phyloP scores from a whole-genome alignment of 2,888 invertebrate genomes.

The Drosophila fulvimacula region DNA sequence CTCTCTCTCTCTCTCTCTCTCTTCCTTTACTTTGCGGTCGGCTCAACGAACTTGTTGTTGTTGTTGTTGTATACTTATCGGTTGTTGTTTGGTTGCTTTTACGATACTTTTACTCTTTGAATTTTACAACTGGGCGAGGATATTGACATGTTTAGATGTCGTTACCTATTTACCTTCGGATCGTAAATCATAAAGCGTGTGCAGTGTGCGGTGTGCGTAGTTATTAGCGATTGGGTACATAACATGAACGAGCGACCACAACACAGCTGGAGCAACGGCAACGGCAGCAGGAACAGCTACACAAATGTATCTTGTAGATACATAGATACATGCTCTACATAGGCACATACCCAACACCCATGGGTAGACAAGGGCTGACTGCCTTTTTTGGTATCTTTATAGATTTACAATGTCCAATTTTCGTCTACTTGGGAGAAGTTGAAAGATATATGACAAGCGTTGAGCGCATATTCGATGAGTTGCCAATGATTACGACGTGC shows the following conservation, averaged over 20 bases:
- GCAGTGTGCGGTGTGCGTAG: slow-evolving; percentile 50
- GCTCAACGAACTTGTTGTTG: slow-evolving; percentile 41
- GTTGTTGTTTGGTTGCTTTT: slow-evolving; percentile 45
- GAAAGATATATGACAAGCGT: slow-evolving; percentile 71
- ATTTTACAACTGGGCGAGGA: slow-evolving; percentile 75
- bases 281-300: slow-evolving; percentile 19
- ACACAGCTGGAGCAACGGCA: not conserved
- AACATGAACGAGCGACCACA: slow-evolving; percentile 8
- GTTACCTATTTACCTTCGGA: slow-evolving; percentile 77
- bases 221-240: slow-evolving; percentile 40
- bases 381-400: slow-evolving; percentile 69
- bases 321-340: slow-evolving; percentile 11
- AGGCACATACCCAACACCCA: slow-evolving; percentile 31
- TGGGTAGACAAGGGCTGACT: slow-evolving; percentile 12
- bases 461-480: slow-evolving; percentile 70
- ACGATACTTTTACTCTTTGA: slow-evolving; percentile 78
- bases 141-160: slow-evolving; percentile 80
- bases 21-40: slow-evolving; percentile 25
- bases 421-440: slow-evolving; percentile 80
- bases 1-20: not conserved
- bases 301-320: slow-evolving; percentile 70
- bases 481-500: slow-evolving; percentile 79
- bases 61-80: slow-evolving; percentile 66
- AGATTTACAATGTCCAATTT: slow-evolving; percentile 80
- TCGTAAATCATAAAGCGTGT: slow-evolving; percentile 78